phyloP scores from a whole-genome alignment of 2,113 vertebrate genomes.

The Emydocephalus ijimae region DNA sequence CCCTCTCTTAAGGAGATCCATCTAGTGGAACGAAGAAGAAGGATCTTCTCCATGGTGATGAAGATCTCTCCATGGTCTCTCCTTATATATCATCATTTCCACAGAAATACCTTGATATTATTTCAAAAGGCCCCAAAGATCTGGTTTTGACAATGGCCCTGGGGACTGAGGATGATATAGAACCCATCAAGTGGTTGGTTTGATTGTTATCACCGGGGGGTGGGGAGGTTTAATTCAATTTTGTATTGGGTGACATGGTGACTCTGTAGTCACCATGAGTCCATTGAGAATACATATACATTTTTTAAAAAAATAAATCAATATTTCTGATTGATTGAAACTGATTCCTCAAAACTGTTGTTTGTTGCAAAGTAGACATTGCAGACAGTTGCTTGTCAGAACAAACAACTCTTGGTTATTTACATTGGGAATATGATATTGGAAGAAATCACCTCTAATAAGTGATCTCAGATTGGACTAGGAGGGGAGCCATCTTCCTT shows the following conservation, averaged over 20 bases:
- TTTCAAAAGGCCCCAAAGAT: neutral
- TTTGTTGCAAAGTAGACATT: neutral
- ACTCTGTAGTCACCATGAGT: too few species aligned
- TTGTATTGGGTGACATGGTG: too few species aligned
- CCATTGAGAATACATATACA: too few species aligned
- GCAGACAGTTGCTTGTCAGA: neutral
- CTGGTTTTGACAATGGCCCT: too few species aligned
- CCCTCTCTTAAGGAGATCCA: too few species aligned
- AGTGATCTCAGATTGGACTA: neutral
- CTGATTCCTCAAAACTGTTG: neutral
- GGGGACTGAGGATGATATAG: too few species aligned
- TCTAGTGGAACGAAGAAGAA: neutral
- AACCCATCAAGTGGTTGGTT: too few species aligned
- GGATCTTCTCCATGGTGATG: neutral
- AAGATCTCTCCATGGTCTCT: neutral
- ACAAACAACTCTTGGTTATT: neutral
- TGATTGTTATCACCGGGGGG: too few species aligned
- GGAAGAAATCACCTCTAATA: neutral
- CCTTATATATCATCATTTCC: neutral
- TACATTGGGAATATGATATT: neutral
- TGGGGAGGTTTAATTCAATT: fast-evolving
- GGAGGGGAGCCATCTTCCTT: neutral
- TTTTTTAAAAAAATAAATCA: neutral
- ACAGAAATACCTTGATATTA: neutral
- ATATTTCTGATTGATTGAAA: neutral